Evolutionary conservation across 2,113 vertebrate genomes (phyloP).

Genomic region (Vulpes vulpes): DNA sequence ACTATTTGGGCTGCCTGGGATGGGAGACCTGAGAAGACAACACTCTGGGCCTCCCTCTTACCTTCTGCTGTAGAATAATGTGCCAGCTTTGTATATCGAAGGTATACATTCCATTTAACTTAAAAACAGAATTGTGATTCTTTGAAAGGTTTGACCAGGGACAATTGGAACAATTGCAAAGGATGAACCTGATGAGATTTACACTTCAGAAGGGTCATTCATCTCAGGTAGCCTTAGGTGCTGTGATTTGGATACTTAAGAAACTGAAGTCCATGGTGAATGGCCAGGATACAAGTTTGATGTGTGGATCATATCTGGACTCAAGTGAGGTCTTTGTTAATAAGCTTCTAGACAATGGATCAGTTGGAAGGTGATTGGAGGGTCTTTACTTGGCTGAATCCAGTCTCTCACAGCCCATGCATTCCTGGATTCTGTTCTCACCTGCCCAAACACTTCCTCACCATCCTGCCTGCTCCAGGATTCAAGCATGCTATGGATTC

Average conservation of each 20-base stretch:
- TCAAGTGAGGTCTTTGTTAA: background rate
- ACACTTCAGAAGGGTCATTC: background rate
- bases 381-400: background rate
- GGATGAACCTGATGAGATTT: background rate
- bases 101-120: background rate
- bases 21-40: background rate
- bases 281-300: background rate
- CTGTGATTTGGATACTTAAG: background rate
- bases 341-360: background rate
- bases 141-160: background rate
- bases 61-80: background rate
- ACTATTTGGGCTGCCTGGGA: background rate
- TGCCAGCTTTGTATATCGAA: background rate
- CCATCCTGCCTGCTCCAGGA: background rate
- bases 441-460: background rate
- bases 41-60: background rate
- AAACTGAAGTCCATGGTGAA: background rate
- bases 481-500: conserved; percentile 41
- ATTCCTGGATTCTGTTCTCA: conserved; percentile 28
- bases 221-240: background rate
- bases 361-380: background rate
- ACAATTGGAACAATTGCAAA: background rate
- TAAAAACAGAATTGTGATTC: background rate
- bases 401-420: background rate
- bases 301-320: background rate